Conservation (phyloP, 2,797 vertebrate species). For the Lepus oiostolus region DNA sequence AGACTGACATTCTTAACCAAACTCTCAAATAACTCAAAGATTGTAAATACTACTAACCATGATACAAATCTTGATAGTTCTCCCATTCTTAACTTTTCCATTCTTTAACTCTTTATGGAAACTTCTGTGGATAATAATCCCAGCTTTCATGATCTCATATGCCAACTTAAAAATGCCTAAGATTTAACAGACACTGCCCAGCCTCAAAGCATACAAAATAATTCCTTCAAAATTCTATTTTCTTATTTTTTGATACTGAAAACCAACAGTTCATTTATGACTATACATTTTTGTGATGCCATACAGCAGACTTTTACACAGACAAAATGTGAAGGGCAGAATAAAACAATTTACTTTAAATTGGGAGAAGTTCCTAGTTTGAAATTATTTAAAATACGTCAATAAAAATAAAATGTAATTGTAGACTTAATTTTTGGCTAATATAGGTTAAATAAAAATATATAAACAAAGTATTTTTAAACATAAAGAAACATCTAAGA, state of each 20-base stretch:
- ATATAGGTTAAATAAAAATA: constrained; percentile 20
- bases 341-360: constrained; percentile 51
- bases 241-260: background rate
- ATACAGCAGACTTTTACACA: constrained; percentile 40
- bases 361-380: constrained; percentile 5
- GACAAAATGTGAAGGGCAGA: constrained; percentile 11
- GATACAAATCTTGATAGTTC: background rate
- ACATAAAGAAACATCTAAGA: constrained; percentile 50
- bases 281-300: background rate
- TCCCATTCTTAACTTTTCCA: constrained; percentile 27
- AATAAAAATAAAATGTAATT: constrained; percentile 50
- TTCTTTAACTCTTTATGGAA: constrained; percentile 6
- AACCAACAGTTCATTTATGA: constrained; percentile 50
- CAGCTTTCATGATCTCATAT: constrained; percentile 18
- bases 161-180: constrained; percentile 38
- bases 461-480: constrained; percentile 5
- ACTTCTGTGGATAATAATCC: background rate
- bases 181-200: background rate
- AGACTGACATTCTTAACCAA: constrained; percentile 13
- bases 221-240: constrained; percentile 53
- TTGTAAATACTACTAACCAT: background rate
- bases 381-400: constrained; percentile 46
- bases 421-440: constrained; percentile 43
- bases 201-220: constrained; percentile 4
- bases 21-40: constrained; percentile 42